These are phyloP conservation scores for Tupiocoris notatus DNA, from an alignment of 2,888 invertebrate genomes.

Conservation along the genomic window DNA sequence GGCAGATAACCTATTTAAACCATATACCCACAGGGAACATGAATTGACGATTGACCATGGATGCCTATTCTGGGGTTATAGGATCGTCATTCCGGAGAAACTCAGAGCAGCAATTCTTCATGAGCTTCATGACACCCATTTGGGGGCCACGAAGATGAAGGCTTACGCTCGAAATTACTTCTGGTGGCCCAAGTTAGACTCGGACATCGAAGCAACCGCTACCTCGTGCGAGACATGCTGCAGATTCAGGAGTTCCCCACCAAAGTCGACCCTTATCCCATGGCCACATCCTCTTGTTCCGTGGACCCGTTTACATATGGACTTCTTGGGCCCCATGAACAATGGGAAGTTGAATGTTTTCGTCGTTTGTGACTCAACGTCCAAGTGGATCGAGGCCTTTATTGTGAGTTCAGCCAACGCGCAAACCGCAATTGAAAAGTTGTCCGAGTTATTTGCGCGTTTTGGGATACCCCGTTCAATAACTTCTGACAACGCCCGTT, in stretches of 20 bases:
- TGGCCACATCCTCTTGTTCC: neutral
- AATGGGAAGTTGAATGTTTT: conserved; percentile 17
- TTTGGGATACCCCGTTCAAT: conserved; percentile 15
- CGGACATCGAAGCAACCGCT: neutral
- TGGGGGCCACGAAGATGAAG: conserved; percentile 35
- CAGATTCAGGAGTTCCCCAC: neutral
- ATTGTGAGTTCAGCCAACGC: conserved; percentile 5
- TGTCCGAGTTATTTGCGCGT: neutral
- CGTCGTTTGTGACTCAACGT: conserved; percentile 15
- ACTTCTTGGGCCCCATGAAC: neutral
- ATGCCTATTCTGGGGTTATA: conserved; percentile 32
- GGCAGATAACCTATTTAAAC: conserved; percentile 6
- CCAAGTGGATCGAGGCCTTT: conserved; percentile 26
- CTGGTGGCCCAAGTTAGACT: conserved; percentile 5
- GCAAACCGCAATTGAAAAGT: conserved; percentile 4
- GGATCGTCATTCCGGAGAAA: conserved; percentile 33
- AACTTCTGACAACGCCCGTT: conserved; percentile 5
- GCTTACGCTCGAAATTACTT: neutral
- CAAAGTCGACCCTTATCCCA: neutral
- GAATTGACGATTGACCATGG: conserved; percentile 29
- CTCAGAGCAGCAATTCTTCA: conserved; percentile 2
- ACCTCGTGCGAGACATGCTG: neutral
- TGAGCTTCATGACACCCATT: conserved; percentile 40
- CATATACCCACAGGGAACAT: neutral
- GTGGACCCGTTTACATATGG: neutral